Base-by-base conservation (phyloP, 2,797 vertebrate species). In the Microchirus variegatus region DNA sequence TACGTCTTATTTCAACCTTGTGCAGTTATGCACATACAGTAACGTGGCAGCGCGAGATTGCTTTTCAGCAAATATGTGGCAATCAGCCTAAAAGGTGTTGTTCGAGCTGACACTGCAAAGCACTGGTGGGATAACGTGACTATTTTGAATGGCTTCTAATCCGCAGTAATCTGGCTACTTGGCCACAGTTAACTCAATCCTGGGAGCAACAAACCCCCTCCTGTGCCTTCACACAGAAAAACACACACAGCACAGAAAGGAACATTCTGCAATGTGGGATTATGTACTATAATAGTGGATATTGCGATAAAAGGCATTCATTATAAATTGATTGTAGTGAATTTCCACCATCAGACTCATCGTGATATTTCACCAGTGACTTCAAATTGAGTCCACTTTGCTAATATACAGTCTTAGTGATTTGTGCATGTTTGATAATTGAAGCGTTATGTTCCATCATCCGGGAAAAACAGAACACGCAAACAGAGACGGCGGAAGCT, bases 121-220 rank as follows among this genome's bases (percentile, higher is more conserved):
- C 63, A 56, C 77, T 66, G 84, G 52, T 77, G 84, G 87, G 89
- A 89, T 90, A 90, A 92, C 87, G 89, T 90, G 89, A 91, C 90
- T 90, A 87, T 90, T 89, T 91, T 84, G 88, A 91, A 91, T 87
- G 86, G 83, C 80, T 60, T 68, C 77, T 92, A 92, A 92, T 92
- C 90, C 89, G 88, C 77, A 70, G 61, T 92, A 92, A 92, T 91
- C 89, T 90, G 88, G 87, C 87, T 77, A 88, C 86, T 91, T 91
- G 80, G 89, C 89, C 59, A 58, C 82, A 85, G 88, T 90, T 90
- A 89, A 90, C 86, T 91, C 89, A 89, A 87, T 84, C 86, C 79
- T 66, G 73, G 70, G 68, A 70, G 63, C 59, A 65, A 60, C 73
- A 73, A 59, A 75, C 70, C 70, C 70, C 70, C 59, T 55, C 49